phyloP scores from a whole-genome alignment of 2,797 vertebrate genomes.

The Sciurus vulgaris region DNA sequence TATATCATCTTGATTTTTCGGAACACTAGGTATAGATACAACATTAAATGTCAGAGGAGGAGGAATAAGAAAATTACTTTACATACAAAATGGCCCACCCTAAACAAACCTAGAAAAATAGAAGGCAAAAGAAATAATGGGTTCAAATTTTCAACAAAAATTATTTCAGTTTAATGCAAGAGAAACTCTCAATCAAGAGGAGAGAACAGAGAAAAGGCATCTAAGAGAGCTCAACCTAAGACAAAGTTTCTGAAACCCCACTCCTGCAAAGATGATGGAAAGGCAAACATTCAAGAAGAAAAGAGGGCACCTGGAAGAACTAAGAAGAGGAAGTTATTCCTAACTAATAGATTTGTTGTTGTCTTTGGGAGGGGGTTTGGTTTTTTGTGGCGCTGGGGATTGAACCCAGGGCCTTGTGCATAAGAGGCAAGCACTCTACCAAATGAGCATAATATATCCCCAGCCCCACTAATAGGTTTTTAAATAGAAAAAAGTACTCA shows the following conservation, averaged over 20 bases:
- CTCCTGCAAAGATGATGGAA: background rate
- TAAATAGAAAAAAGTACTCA: background rate
- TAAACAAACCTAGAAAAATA: background rate
- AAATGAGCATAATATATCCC: no score
- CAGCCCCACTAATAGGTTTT: background rate
- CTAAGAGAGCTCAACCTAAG: background rate
- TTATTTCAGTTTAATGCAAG: slow-evolving; percentile 3
- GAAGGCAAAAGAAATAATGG: slow-evolving; percentile 17
- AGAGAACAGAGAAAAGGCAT: background rate
- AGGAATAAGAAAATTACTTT: background rate
- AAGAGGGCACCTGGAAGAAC: background rate
- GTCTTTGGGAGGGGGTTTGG: no score
- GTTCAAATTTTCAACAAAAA: slow-evolving; percentile 2
- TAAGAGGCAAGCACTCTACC: no score
- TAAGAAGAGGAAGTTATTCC: background rate
- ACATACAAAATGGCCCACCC: background rate
- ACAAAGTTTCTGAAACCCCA: background rate
- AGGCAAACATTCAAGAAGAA: background rate
- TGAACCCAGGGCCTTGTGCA: no score
- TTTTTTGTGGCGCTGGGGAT: no score
- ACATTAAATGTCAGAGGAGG: slow-evolving; percentile 5
- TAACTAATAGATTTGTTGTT: no score
- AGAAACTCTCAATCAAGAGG: slow-evolving; percentile 3
- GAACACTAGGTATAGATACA: background rate
- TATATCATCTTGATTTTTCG: background rate